phyloP scores from a whole-genome alignment of 1,140 invertebrate genomes.

The Brachionus calyciflorus region DNA sequence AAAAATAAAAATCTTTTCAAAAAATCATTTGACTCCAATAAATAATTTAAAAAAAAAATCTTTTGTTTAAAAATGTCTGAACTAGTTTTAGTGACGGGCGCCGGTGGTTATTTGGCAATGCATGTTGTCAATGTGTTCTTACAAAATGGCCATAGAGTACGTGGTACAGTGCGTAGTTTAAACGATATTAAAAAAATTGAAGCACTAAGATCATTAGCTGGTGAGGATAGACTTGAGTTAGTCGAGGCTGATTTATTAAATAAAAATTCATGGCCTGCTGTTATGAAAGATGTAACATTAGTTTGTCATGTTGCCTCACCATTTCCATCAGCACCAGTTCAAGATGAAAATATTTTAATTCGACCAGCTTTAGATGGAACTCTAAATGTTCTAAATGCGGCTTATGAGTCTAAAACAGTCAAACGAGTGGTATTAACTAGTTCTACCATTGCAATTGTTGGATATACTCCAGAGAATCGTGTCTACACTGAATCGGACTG shows the following conservation, averaged over 20 bases:
- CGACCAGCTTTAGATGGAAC: slow-evolving; percentile 65
- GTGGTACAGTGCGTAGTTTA: slow-evolving; percentile 64
- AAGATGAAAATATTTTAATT: slow-evolving; percentile 61
- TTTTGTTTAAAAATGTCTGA: too few relatives aligned
- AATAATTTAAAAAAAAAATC: too few relatives aligned
- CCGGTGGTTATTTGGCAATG: slow-evolving; percentile 64
- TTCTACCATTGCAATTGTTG: slow-evolving; percentile 63
- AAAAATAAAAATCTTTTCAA: background rate
- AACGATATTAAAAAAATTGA: slow-evolving; percentile 61
- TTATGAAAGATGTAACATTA: slow-evolving; percentile 62
- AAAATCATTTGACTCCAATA: background rate
- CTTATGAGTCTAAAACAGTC: slow-evolving; percentile 59
- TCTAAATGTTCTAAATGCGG: slow-evolving; percentile 63
- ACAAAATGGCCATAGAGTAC: slow-evolving; percentile 62
- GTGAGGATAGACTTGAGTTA: slow-evolving; percentile 61
- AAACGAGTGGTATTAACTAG: slow-evolving; percentile 66
- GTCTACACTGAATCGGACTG: slow-evolving; percentile 64
- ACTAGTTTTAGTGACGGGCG: slow-evolving; percentile 65
- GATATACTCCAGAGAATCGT: slow-evolving; percentile 56
- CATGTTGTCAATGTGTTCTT: slow-evolving; percentile 64
- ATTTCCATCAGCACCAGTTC: slow-evolving; percentile 59
- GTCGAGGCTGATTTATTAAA: slow-evolving; percentile 58
- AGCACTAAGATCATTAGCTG: slow-evolving; percentile 57
- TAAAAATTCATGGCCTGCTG: slow-evolving; percentile 59
- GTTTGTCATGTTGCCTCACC: slow-evolving; percentile 66